Base-by-base conservation (phyloP, 1,140 invertebrate genomes). In the Chironomus striatipennis region DNA sequence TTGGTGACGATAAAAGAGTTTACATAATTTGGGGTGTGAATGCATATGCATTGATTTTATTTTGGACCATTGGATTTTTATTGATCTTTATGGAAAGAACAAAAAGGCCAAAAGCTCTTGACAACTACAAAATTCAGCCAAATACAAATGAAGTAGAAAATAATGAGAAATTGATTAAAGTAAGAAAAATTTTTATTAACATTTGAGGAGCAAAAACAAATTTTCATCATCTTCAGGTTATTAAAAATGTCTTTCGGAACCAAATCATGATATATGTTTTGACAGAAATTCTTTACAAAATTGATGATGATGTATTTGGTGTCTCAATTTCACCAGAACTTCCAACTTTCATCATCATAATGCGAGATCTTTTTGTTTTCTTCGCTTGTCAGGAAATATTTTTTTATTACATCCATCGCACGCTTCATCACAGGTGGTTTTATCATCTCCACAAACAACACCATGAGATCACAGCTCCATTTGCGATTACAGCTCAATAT, bases 381-480 rank as follows among this genome's bases (percentile, higher is more conserved):
- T 88, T 91, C 75, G 79, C 95, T 18, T 85, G 91, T 43, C 92
- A 95, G 81, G 93, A 95, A 83, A 85, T 93, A 76, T 86, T 87
- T 77, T 95, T 96, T 82, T 95, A 95, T 81, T 95, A 95, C 81
- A 90, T 90, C 3, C 93, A 95, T 82, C 93, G 93, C 79, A 79
- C 93, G 73, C 81, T 94, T 3, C 93, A 95, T 78, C 88, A 89
- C 77, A 86, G 87, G 42, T 83, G 85, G 21, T 78, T 96, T 6
- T 95, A 95, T 81, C 92, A 90, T 78, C 86, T 89, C 77, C 94
- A 96, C 81, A 95, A 96, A 80, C 86, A 89, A 75, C 93, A 96
- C 79, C 91, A 93, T 76, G 90, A 93, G 79, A 93, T 91, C 91
- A 92, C 91, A 6, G 88, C 91, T 1, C 91, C 92, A 0, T 87